Percentiles rank a stretch among this genome's conserved stretches.
These are phyloP conservation scores for Corella eumyota DNA, from an alignment of 23 tunicate species.

Conservation along the genomic window DNA sequence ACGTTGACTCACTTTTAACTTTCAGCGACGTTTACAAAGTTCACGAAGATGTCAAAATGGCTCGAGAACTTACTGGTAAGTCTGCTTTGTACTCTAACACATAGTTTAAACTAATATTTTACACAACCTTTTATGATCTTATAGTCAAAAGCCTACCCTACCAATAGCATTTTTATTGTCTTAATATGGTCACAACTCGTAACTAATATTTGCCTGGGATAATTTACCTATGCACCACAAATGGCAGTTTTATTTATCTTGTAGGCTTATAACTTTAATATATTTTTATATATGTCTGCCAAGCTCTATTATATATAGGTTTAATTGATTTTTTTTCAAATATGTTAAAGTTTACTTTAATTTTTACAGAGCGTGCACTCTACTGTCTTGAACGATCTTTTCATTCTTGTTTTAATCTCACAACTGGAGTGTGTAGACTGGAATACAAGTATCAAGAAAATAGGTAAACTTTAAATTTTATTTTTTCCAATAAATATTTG, in stretches of 20 bases:
- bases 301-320: no score
- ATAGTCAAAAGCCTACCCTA: no score
- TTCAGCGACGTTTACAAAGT: constrained; percentile 46
- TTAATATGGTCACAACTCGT: no score
- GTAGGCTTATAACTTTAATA: no score
- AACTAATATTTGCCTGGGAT: no score
- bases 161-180: no score
- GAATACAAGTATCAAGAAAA: constrained; percentile 68
- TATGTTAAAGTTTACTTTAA: background rate
- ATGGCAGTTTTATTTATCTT: no score
- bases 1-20: constrained; percentile 44
- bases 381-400: constrained; percentile 54
- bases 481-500: background rate
- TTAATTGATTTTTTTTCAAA: background rate
- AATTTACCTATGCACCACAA: no score
- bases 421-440: constrained; percentile 68
- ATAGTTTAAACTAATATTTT: no score
- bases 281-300: no score
- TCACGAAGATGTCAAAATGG: constrained; percentile 61
- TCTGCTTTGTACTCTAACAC: background rate
- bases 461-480: constrained; percentile 38
- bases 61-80: constrained; percentile 62
- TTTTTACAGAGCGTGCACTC: constrained; percentile 43
- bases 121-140: no score
- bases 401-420: constrained; percentile 66